A percentile compares a stretch with the other conserved stretches of the same genome.
Conservation (phyloP, 2,113 vertebrate species). For the Rhinoderma darwinii region DNA sequence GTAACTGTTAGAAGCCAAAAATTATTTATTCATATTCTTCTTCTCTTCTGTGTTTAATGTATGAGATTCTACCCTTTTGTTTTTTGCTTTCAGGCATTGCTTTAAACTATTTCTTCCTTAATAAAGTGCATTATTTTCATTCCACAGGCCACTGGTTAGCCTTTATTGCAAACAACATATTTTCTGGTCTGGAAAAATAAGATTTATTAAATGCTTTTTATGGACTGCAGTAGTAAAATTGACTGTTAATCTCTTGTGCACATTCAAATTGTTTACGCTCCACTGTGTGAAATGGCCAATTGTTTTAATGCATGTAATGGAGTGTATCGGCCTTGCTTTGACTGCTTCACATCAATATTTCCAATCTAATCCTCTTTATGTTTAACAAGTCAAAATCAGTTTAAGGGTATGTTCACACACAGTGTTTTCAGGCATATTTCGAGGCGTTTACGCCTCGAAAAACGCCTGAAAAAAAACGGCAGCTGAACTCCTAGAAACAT, state of each 20-base stretch:
- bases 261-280: background rate
- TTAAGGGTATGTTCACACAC: no score
- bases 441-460: no score
- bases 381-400: slow-evolving; percentile 30
- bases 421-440: no score
- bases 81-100: background rate
- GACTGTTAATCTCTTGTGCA: background rate
- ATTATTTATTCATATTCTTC: background rate
- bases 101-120: background rate
- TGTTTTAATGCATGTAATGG: slow-evolving; percentile 45
- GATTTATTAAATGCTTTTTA: background rate
- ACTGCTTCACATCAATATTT: slow-evolving; percentile 38
- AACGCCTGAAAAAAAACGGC: no score
- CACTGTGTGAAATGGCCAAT: slow-evolving; percentile 38
- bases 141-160: background rate
- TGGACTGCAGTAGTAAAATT: background rate
- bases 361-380: slow-evolving; percentile 12
- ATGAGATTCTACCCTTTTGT: background rate
- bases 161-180: background rate
- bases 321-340: slow-evolving; percentile 24
- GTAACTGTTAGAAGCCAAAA: background rate
- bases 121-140: background rate
- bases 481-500: no score
- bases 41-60: background rate
- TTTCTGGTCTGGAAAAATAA: background rate